Conservation (phyloP, 2,797 vertebrate species). For the Erpetoichthys calabaricus region DNA sequence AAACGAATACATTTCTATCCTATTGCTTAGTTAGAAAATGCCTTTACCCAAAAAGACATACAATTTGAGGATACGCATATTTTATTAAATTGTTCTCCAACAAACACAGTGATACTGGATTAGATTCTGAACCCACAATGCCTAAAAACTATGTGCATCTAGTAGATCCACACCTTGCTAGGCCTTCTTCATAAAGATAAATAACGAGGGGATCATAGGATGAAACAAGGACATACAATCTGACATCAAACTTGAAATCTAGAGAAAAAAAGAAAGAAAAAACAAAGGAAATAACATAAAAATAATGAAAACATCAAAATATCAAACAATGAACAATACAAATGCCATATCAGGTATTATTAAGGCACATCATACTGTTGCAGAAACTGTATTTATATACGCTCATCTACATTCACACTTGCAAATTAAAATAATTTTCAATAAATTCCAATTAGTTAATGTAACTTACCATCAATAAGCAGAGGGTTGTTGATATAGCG, state of each 20-base stretch:
- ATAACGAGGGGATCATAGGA: constrained; percentile 85
- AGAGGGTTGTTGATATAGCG: constrained; percentile 86
- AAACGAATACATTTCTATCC: too few relatives aligned
- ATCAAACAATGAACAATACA: background rate
- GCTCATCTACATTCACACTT: background rate
- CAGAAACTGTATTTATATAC: background rate
- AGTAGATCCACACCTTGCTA: constrained; percentile 60
- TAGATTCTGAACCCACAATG: too few relatives aligned
- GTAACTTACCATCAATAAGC: constrained; percentile 81
- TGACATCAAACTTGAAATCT: constrained; percentile 95
- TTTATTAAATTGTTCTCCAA: too few relatives aligned
- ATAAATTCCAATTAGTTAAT: background rate
- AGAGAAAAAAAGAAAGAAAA: constrained; percentile 21
- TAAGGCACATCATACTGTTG: background rate
- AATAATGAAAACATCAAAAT: background rate
- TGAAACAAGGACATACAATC: constrained; percentile 86
- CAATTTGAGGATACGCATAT: too few relatives aligned
- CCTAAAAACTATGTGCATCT: too few relatives aligned
- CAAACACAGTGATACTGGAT: too few relatives aligned
- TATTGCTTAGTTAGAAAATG: too few relatives aligned
- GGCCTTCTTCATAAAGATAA: constrained; percentile 90
- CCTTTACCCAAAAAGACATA: too few relatives aligned
- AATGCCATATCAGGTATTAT: background rate
- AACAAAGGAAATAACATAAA: background rate
- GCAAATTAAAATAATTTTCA: background rate